Evolutionary conservation across 2,888 invertebrate genomes (phyloP).

Genomic region (Bombyx huttoni): DNA sequence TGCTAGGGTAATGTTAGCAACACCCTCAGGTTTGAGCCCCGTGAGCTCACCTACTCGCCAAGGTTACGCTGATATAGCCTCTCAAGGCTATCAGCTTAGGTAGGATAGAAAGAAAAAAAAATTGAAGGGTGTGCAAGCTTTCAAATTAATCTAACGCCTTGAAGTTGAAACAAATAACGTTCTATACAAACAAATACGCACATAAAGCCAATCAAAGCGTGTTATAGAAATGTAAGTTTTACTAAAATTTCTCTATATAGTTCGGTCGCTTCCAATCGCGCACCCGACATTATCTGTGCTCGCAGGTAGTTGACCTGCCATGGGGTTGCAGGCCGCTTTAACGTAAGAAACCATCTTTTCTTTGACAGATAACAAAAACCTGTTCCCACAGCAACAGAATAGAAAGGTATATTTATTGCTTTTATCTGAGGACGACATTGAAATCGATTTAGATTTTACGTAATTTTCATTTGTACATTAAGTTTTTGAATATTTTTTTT

Average conservation of each 20-base stretch:
- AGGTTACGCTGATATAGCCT: no score
- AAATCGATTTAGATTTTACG: not conserved
- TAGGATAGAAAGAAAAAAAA: no score
- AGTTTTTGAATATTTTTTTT: no score
- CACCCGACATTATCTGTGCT: slow-evolving; percentile 3
- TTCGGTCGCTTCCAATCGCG: slow-evolving; percentile 1
- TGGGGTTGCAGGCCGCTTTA: slow-evolving; percentile 7
- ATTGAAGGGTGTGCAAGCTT: no score
- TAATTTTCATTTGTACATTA: not conserved
- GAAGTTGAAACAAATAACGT: no score
- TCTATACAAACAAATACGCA: no score
- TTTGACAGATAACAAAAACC: slow-evolving; percentile 1
- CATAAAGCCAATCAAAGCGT: no score
- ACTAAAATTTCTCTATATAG: not conserved
- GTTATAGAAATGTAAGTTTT: not conserved
- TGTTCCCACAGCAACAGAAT: not conserved
- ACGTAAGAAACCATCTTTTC: not conserved
- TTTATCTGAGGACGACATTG: not conserved
- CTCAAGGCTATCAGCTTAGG: no score
- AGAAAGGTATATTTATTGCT: not conserved
- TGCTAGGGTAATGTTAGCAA: no score
- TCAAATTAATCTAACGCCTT: no score
- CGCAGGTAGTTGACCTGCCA: slow-evolving; percentile 29
- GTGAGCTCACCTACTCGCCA: no score
- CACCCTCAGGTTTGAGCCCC: no score